Evolutionary conservation across 2,797 vertebrate genomes (phyloP).

Genomic region (Sebastes oblongus): DNA sequence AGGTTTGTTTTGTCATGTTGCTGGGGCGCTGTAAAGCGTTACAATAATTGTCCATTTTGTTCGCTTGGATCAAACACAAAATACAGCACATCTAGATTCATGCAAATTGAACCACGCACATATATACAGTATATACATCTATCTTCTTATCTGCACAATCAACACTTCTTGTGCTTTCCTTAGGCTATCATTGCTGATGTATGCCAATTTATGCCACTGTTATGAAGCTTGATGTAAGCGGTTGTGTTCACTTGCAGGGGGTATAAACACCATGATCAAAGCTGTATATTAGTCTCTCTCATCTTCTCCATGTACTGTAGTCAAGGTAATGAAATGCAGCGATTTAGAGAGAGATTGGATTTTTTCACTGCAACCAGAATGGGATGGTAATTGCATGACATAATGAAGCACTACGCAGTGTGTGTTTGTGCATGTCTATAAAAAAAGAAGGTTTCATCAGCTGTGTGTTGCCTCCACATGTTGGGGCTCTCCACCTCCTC

Average conservation of each 20-base stretch:
- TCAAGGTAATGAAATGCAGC: constrained; percentile 48
- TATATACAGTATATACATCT: neutral
- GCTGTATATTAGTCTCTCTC: constrained; percentile 11
- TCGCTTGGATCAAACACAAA: constrained; percentile 1
- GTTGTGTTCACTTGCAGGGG: constrained; percentile 11
- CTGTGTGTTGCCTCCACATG: constrained; percentile 22
- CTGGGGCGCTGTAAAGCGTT: neutral
- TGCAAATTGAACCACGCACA: neutral
- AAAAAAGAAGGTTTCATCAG: constrained; percentile 20
- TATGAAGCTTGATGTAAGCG: neutral
- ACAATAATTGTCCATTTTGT: constrained; percentile 1
- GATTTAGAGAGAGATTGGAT: constrained; percentile 38
- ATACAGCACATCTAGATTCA: neutral
- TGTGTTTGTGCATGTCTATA: neutral
- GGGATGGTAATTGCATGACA: constrained; percentile 31
- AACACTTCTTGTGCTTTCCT: neutral
- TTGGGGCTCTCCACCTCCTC: neutral
- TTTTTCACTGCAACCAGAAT: constrained; percentile 21
- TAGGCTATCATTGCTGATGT: neutral
- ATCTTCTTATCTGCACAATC: neutral
- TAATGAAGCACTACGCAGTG: constrained; percentile 10
- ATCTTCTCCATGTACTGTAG: constrained; percentile 18
- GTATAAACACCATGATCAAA: constrained; percentile 36
- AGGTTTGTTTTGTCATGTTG: constrained; percentile 21
- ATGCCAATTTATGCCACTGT: neutral